Base-by-base conservation (phyloP, 2,797 vertebrate genomes). In the Sorex maritimensis region DNA sequence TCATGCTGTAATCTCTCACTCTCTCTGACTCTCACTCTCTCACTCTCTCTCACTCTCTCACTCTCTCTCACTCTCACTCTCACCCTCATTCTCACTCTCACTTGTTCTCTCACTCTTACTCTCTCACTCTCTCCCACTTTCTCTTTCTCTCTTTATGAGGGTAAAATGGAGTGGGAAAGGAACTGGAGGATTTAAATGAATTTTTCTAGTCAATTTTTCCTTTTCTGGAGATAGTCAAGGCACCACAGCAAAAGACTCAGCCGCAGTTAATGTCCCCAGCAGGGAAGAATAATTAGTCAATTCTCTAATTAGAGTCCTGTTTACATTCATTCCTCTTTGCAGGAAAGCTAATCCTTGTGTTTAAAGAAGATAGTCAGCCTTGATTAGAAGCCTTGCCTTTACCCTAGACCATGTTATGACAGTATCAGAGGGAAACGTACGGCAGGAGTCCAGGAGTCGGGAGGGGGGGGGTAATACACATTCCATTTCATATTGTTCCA, bases 141-240 rank as follows among this genome's bases (percentile, higher is more conserved):
- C 13, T 34, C 30, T 68, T 34, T 69, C 95, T 96, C 97, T 94
- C 58, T 61, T 97, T 97, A 96, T 97, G 93, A 94, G 96, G 94
- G 96, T 96, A 92, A 96, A 96, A 96, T 92, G 88, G 94, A 97
- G 92, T 97, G 95, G 94, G 94, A 12, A 17, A 65, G 63, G 17
- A 65, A 94, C 87, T 84, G 38, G 75, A 95, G 94, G 89, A 96
- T 97, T 97, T 97, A 97, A 96, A 97, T 95, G 95, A 92, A 97
- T 96, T 94, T 97, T 96, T 23, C 6, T 96, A 97, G 96, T 88
- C 94, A 93, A 96, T 94, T 97, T 98, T 96, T 92, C 92, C 90
- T 81, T 97, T 97, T 96, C 93, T 94, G 96, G 93, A 98, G 96
- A 97, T 97, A 97, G 97, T 28, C 97, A 96, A 96, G 75, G 81